These are phyloP conservation scores for Leptopilina myrica DNA, from an alignment of 2,888 invertebrate species.

Conservation along the genomic window DNA sequence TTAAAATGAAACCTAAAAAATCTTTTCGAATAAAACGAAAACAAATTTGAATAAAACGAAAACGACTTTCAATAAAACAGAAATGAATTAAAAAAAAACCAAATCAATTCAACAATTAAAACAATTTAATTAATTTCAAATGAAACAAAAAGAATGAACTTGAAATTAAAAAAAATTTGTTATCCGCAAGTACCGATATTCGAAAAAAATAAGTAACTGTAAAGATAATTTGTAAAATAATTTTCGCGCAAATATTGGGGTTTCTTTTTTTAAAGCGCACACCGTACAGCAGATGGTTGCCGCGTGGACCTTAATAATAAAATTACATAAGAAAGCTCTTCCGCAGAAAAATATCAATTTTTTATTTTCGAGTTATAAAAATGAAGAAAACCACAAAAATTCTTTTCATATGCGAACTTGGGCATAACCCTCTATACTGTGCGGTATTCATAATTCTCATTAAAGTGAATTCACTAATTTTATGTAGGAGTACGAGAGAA, in stretches of 20 bases:
- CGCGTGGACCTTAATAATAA: neutral
- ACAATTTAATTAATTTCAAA: no score
- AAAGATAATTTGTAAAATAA: no score
- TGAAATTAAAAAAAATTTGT: no score
- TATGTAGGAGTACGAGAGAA: neutral
- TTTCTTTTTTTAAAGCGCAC: neutral
- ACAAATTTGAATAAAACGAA: no score
- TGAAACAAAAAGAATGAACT: no score
- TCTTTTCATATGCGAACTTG: neutral
- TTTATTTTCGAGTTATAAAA: neutral
- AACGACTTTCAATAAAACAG: no score
- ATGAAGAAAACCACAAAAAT: constrained; percentile 1
- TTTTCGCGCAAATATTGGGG: neutral
- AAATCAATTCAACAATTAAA: no score
- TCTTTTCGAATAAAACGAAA: no score
- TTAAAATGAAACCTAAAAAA: no score
- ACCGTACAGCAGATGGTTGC: neutral
- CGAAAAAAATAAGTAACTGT: no score
- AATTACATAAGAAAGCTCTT: neutral
- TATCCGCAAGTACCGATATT: no score
- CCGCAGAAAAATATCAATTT: neutral
- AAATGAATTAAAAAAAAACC: no score
- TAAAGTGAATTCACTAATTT: constrained; percentile 9
- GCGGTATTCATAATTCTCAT: neutral
- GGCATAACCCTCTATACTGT: neutral